phyloP scores from a whole-genome alignment of 2,113 vertebrate species.

The Pogonocichla stellata region DNA sequence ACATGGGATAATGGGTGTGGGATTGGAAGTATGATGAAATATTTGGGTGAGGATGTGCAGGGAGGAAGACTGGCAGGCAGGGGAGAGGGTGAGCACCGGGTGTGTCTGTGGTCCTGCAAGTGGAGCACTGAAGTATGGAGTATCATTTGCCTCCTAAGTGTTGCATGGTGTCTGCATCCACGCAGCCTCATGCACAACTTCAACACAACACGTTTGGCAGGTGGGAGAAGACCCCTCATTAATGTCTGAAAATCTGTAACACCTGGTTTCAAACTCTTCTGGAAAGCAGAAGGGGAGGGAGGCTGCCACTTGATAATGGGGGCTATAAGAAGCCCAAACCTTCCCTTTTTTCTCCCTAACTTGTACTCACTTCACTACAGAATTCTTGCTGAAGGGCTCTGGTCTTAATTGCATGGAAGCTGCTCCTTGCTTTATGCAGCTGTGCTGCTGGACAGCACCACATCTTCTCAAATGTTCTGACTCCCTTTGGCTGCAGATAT shows the following conservation, averaged over 20 bases:
- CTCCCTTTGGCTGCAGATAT: neutral
- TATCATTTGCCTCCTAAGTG: neutral
- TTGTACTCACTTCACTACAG: neutral
- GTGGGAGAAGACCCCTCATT: neutral
- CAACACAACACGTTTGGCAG: neutral
- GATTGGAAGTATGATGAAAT: fast-evolving
- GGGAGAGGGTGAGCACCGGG: no score
- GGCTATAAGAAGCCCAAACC: neutral
- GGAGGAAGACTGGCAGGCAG: neutral
- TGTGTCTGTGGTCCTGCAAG: neutral
- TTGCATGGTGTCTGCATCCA: neutral
- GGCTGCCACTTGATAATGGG: neutral
- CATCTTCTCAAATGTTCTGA: neutral
- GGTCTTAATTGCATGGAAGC: neutral
- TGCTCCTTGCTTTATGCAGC: neutral
- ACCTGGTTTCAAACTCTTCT: neutral
- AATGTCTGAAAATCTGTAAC: neutral
- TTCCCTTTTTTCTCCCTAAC: neutral
- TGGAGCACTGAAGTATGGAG: neutral
- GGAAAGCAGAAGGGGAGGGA: neutral
- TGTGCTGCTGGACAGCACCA: neutral
- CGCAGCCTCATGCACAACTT: fast-evolving
- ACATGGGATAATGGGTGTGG: neutral
- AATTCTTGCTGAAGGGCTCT: neutral
- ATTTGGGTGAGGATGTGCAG: neutral